Percentiles rank a stretch among this genome's conserved stretches.
These are phyloP conservation scores for Polymixis lichenea DNA, from an alignment of 2,888 invertebrate genomes.

Conservation along the genomic window DNA sequence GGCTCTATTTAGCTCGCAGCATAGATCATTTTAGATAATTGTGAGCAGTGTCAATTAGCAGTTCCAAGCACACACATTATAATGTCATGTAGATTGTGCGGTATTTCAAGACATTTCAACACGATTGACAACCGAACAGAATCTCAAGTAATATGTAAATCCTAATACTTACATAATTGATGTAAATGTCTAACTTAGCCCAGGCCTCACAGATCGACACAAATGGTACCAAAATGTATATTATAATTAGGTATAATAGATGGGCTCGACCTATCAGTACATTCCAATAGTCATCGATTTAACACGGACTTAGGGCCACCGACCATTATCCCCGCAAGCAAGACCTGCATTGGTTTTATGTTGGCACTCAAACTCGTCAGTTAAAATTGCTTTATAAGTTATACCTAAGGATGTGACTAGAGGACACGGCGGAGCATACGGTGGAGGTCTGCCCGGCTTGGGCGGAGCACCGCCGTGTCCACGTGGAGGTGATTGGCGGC, in stretches of 20 bases:
- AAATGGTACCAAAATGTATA: background rate
- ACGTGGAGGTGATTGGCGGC: no score
- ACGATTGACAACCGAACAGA: slow-evolving; percentile 23
- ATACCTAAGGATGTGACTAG: no score
- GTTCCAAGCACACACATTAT: slow-evolving; percentile 12
- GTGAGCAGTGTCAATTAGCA: slow-evolving; percentile 33
- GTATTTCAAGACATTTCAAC: slow-evolving; percentile 41
- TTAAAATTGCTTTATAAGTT: no score
- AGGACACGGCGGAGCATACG: no score
- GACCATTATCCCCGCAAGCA: background rate
- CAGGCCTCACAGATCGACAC: slow-evolving; percentile 3
- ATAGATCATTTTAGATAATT: slow-evolving; percentile 5
- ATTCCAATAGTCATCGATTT: slow-evolving; percentile 3
- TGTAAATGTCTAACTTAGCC: slow-evolving; percentile 16
- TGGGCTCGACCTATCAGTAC: background rate
- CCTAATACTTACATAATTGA: slow-evolving; percentile 34
- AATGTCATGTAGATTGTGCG: slow-evolving; percentile 34
- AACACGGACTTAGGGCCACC: background rate
- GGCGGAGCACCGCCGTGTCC: no score
- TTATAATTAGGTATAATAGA: slow-evolving; percentile 8
- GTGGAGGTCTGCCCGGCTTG: no score
- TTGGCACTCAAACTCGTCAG: no score
- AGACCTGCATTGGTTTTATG: no score
- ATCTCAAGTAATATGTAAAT: slow-evolving; percentile 40
- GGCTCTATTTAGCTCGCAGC: background rate